Base-by-base conservation (phyloP, 2,113 vertebrate species). In the Galemys pyrenaicus region DNA sequence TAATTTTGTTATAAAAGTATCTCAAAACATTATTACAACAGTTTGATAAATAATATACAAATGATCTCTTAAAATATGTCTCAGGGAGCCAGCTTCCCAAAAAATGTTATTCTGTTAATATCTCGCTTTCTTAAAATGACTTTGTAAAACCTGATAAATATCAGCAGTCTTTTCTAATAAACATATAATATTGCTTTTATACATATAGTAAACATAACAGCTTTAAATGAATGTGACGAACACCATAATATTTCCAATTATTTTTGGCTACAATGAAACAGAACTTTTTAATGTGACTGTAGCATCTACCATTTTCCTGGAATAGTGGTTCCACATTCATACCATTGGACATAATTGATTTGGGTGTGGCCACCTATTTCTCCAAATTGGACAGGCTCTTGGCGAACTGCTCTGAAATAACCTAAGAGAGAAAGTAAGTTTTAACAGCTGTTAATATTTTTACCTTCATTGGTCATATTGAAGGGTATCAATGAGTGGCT, bases 31-130 rank as follows among this genome's bases (percentile, higher is more conserved):
- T 98, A 98, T 98, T 98, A 98, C 97, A 98, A 98, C 98, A 97
- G 91, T 30, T 95, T 98, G 99, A 99, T 99, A 99, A 99, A 99
- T 99, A 99, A 99, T 98, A 98, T 98, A 99, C 98, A 99, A 98
- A 98, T 98, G 96, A 98, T 98, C 98, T 98, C 97, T 98, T 98
- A 99, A 98, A 99, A 99, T 98, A 96, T 93, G 97, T 98, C 98
- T 97, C 97, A 99, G 99, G 99, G 99, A 99, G 99, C 99, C 99
- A 99, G 99, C 99, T 99, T 99, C 99, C 99, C 99, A 97, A 98
- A 98, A 97, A 98, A 94, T 98, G 96, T 98, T 98, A 97, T 95
- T 98, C 96, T 98, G 96, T 98, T 97, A 96, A 94, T 97, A 97
- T 96, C 95, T 96, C 94, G 83, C 54, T 88, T 97, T 93, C 91